Evolutionary conservation across 2,888 invertebrate species (phyloP), one percentile per base, ranked within the genome.

Genomic region (Brachycybe producta): DNA sequence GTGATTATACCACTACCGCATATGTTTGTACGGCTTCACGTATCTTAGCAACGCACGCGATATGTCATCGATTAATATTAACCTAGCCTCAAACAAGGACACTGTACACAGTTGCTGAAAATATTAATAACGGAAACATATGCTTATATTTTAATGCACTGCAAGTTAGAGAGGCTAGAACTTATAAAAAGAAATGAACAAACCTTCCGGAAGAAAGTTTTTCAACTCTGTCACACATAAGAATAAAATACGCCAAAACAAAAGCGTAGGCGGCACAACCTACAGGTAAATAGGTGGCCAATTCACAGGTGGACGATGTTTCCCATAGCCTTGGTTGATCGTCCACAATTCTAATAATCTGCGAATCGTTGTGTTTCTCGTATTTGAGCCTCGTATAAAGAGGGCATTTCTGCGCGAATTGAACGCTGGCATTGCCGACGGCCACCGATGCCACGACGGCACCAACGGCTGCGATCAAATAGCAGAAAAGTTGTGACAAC

Each of bases 371-470:
- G 5, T 5, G 17, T 5, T 5, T 5, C n/a, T 24, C 28, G 48
- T 8, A 11, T 7, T 2, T 26, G 5, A 19, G 3, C 13, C 8
- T 21, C 17, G 53, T 30, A 32, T 47, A 49, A 17, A 53, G 47
- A 13, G 45, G 36, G 27, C 53, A 53, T 24, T 41, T 36, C 13
- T 47, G 51, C 28, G 50, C 35, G 24, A 53, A 53, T 13, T 30
- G 19, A 8, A 17, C 26, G 1, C 39, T 40, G 3, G 39, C 42
- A 11, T 39, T 47, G 21, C 52, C 53, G n/a, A 51, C 15, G 4
- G 53, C 34, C 24, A 50, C 50, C 15, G 46, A 45, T n/a, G 51
- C 21, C 17, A 51, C 17, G 5, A 53, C 35, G 17, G 48, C 38
- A 2, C 51, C 41, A 2, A 51, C 17, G 23, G 51, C 50, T 1